Percentiles rank a stretch among this genome's conserved stretches.
phyloP scores from a whole-genome alignment of 2,113 vertebrate genomes.

The Podarcis raffonei region DNA sequence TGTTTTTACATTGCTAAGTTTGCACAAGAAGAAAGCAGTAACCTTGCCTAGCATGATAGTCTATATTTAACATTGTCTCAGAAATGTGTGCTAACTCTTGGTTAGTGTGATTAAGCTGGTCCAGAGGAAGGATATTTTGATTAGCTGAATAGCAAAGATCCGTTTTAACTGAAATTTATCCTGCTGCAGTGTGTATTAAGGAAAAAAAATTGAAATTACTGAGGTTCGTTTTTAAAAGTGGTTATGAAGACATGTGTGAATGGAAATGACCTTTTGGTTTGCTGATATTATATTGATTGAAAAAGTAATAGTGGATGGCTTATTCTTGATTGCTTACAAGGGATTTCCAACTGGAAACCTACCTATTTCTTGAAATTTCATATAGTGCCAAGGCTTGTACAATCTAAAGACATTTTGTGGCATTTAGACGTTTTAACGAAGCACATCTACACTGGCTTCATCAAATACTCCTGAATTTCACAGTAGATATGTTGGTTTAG shows the following conservation, averaged over 20 bases:
- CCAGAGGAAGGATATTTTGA: not conserved
- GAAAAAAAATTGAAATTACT: not conserved
- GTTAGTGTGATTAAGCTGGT: not conserved
- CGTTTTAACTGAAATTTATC: not conserved
- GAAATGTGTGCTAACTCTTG: not conserved
- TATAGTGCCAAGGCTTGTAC: not conserved
- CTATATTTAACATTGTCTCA: slow-evolving; percentile 6
- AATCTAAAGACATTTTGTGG: slow-evolving; percentile 18
- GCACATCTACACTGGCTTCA: not conserved
- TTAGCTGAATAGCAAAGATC: slow-evolving; percentile 12
- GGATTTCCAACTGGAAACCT: slow-evolving; percentile 27
- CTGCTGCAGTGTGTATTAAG: not conserved
- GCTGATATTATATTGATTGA: not conserved
- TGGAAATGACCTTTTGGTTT: not conserved
- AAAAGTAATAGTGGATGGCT: slow-evolving; percentile 14
- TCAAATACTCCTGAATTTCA: slow-evolving; percentile 23
- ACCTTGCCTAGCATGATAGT: not conserved
- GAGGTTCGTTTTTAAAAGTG: slow-evolving; percentile 1
- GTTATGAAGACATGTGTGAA: slow-evolving; percentile 8
- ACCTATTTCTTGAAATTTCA: slow-evolving; percentile 12
- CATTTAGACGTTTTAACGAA: slow-evolving; percentile 26
- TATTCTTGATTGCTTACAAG: not conserved
- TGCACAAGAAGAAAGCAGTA: not conserved
- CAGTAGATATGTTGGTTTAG: not conserved
- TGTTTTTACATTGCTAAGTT: not conserved